phyloP scores from a whole-genome alignment of 1,140 invertebrate species.

The Temnothorax curvispinosus region DNA sequence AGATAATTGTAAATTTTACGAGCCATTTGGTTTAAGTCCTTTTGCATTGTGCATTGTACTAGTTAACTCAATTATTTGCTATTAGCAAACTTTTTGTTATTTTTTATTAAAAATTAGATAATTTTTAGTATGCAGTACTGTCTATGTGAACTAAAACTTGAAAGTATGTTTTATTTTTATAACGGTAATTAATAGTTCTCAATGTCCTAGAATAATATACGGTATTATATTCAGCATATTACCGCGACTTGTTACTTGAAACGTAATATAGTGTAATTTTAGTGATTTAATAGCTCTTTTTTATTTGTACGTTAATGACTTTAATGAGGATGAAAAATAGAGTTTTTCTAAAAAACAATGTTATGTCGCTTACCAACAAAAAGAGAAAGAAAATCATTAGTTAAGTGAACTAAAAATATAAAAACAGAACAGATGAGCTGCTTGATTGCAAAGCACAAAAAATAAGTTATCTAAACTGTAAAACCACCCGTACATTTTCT shows the following conservation, averaged over 20 bases:
- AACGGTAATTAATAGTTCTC: neutral
- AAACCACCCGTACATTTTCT: constrained; percentile 15
- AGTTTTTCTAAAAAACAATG: neutral
- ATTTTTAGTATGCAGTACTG: neutral
- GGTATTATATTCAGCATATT: neutral
- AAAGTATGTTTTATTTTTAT: neutral
- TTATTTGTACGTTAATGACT: neutral
- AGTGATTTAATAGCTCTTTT: neutral
- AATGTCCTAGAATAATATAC: neutral
- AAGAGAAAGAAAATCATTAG: neutral
- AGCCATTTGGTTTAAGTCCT: neutral
- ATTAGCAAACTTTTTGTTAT: neutral
- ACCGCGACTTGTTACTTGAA: neutral
- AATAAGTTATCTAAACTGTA: neutral
- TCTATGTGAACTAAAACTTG: neutral
- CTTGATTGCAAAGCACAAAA: constrained; percentile 46
- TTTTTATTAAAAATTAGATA: constrained; percentile 4
- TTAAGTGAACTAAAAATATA: constrained; percentile 24
- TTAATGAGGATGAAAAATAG: neutral
- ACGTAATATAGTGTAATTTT: neutral
- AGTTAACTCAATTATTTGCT: neutral
- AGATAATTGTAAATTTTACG: constrained; percentile 35
- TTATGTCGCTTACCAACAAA: neutral
- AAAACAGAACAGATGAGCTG: neutral
- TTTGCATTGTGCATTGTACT: neutral